These are phyloP conservation scores for Catharus ustulatus DNA, from an alignment of 2,797 vertebrate genomes.

Conservation along the genomic window DNA sequence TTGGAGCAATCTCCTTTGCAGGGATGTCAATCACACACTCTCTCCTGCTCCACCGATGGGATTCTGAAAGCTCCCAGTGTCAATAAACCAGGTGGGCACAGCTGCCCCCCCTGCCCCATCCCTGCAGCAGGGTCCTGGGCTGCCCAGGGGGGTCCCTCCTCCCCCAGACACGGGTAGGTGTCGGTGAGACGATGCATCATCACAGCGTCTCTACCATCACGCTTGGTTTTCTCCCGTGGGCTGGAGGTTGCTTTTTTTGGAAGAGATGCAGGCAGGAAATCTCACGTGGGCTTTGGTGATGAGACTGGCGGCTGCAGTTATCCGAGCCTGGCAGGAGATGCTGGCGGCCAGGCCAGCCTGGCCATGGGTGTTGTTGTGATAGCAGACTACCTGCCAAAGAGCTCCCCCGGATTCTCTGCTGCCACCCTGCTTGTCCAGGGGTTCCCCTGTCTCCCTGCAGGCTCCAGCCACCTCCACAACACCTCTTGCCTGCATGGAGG, in stretches of 20 bases:
- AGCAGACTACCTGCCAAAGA: not conserved
- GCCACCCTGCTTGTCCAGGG: not conserved
- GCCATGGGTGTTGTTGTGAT: not conserved
- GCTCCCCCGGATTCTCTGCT: not conserved
- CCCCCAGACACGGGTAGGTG: not conserved
- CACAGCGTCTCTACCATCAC: not conserved
- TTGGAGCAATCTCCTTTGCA: not conserved
- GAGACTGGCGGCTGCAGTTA: not conserved
- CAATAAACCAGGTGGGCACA: accelerated
- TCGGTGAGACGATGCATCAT: not conserved
- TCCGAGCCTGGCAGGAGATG: not conserved
- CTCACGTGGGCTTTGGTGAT: not conserved
- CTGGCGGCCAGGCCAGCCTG: not conserved
- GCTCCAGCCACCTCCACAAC: not conserved
- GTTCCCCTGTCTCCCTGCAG: not conserved
- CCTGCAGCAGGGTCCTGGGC: not conserved
- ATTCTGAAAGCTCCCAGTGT: not conserved
- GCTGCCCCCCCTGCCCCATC: accelerated
- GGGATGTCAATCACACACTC: not conserved
- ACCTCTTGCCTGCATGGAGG: not conserved
- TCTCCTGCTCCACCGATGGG: not conserved
- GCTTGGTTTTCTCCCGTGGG: not conserved
- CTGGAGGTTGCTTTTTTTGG: slow-evolving; percentile 55
- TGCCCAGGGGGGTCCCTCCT: not conserved
- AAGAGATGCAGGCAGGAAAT: slow-evolving; percentile 21